Evolutionary conservation across 2,113 vertebrate species (phyloP), one percentile per base, ranked within the genome.

Genomic region (Apistogramma diplotaenia): DNA sequence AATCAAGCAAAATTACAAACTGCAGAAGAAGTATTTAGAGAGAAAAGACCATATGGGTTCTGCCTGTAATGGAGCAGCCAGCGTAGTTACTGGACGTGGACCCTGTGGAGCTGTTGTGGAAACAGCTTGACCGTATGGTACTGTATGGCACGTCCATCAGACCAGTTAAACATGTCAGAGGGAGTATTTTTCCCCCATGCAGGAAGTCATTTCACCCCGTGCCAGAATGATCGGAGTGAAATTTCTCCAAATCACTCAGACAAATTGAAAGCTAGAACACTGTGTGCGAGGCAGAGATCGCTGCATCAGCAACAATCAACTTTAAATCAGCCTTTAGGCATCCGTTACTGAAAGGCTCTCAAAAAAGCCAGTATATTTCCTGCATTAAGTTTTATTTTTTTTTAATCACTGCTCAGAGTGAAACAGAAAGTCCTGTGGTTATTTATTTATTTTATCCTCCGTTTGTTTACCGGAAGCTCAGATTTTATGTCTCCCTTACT

Each of bases 381-480:
- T 46, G 62, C 18, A 9, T 46, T 23, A 67, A 3, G 3, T 33
- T 35, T 8, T 33, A 25, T 37, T n/a, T 58, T 29, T 33, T n/a
- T 4, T 13, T 13, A 10, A 43, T 67, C 23, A 27, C 40, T 46
- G 16, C 9, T 70, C 43, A 70, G 4, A 35, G 3, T 61, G 18
- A 72, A 79, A 73, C 7, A 49, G 25, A 78, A 83, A 54, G 13
- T 11, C n/a, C 3, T 6, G 5, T 57, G 31, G 9, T 11, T 37
- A 3, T 37, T 37, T 11, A 4, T 40, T 37, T 37, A 1, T 19
- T 7, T 58, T 29, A 31, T 49, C 5, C 31, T 76, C 8, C 8
- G 29, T 35, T 56, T 83, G 82, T 90, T 81, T 81, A 80, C 60
- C 29, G 77, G 31, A 43, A 19, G 18, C 87, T 75, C 76, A 81